Conservation (phyloP, 53 echinoderm and acorn worm species). For the Holothuria scabra region DNA sequence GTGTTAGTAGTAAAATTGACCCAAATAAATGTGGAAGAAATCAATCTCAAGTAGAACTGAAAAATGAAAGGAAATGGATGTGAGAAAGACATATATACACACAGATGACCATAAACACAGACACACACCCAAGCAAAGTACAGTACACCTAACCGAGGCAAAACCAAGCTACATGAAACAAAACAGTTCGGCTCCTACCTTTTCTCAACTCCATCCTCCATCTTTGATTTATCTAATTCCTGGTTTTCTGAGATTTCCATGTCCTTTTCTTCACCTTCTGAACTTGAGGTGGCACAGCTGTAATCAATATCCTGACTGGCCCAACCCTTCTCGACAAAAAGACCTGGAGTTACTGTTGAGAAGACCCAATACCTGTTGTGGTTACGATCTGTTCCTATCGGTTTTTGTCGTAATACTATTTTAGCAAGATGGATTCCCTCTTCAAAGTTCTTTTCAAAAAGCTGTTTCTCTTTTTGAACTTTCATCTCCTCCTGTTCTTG, state of each 20-base stretch:
- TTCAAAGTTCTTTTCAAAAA: conserved; percentile 73
- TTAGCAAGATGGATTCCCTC: conserved; percentile 87
- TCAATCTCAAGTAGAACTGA: too few relatives aligned
- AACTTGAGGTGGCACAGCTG: conserved; percentile 4
- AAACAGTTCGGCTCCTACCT: not conserved
- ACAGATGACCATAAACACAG: too few relatives aligned
- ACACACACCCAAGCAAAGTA: too few relatives aligned
- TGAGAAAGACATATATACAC: too few relatives aligned
- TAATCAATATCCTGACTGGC: conserved; percentile 66
- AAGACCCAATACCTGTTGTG: conserved; percentile 94
- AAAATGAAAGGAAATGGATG: not conserved
- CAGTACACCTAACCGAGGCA: too few relatives aligned
- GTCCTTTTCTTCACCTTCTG: conserved; percentile 51
- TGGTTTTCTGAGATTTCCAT: conserved; percentile 1
- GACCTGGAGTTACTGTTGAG: conserved; percentile 77
- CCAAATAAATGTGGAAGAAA: too few relatives aligned
- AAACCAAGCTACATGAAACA: too few relatives aligned
- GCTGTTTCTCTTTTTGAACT: conserved; percentile 64
- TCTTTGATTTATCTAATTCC: not conserved
- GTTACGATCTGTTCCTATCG: conserved; percentile 84
- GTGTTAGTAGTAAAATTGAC: too few relatives aligned
- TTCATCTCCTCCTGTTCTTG: conserved; percentile 76
- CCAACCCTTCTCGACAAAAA: conserved; percentile 98
- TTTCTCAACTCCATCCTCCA: conserved; percentile 22
- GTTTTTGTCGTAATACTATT: conserved; percentile 69